Percentiles rank a stretch among this genome's conserved stretches.
Evolutionary conservation across 2,113 vertebrate species (phyloP).

Genomic region (Stictonetta naevosa): DNA sequence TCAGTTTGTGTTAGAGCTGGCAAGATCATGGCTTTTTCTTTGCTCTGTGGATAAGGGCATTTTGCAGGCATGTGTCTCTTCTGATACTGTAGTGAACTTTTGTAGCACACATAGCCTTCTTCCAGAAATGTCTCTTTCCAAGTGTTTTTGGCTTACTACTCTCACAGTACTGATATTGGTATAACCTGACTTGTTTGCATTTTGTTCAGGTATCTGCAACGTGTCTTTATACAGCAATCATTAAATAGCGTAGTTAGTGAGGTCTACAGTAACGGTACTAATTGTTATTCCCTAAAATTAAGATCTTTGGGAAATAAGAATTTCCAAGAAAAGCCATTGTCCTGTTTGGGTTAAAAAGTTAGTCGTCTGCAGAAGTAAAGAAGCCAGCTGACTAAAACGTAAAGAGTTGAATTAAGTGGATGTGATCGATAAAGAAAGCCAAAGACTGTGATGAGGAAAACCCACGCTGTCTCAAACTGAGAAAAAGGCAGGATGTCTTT

Average conservation of each 20-base stretch:
- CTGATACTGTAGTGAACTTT: background rate
- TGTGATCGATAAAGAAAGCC: background rate
- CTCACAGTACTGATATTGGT: background rate
- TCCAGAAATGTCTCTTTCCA: background rate
- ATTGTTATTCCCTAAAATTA: background rate
- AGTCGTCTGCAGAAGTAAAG: background rate
- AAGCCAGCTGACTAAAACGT: background rate
- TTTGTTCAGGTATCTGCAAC: background rate
- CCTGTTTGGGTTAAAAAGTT: background rate
- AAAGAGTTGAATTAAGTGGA: background rate
- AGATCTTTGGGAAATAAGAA: background rate
- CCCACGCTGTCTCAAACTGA: background rate
- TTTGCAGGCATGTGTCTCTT: background rate
- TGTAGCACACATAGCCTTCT: background rate
- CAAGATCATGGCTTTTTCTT: background rate
- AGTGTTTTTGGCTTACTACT: background rate
- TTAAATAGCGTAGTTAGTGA: background rate
- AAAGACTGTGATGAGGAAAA: background rate
- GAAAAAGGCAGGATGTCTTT: background rate
- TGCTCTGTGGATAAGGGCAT: background rate
- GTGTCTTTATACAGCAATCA: background rate
- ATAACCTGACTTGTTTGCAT: background rate
- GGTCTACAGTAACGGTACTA: background rate
- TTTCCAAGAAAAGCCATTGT: background rate
- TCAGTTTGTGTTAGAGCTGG: conserved; percentile 11